phyloP scores from a whole-genome alignment of 2,888 invertebrate genomes.

The Chouioia cunea region DNA sequence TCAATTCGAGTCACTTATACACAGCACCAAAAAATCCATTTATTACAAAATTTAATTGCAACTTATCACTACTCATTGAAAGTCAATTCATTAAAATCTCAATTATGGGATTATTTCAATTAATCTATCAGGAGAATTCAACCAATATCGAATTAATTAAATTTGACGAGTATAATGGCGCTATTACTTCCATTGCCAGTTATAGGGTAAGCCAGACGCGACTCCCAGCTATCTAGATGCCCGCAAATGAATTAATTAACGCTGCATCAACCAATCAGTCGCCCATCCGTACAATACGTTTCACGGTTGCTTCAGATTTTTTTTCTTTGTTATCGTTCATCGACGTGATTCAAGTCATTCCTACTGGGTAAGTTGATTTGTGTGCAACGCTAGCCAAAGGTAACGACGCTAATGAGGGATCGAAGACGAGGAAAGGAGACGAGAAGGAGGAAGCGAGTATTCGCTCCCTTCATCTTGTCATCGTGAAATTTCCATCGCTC shows the following conservation, averaged over 20 bases:
- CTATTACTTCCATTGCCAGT: neutral
- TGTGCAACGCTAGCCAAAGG: slow-evolving; percentile 7
- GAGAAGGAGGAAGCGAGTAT: slow-evolving; percentile 7
- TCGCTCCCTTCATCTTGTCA: slow-evolving; percentile 5
- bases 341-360: too few species aligned
- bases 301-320: slow-evolving; percentile 1
- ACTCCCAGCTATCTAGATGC: too few species aligned
- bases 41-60: neutral
- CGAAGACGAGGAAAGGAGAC: slow-evolving; percentile 4
- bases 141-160: slow-evolving; percentile 22
- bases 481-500: slow-evolving; percentile 24
- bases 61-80: too few species aligned
- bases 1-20: neutral
- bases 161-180: slow-evolving; percentile 8
- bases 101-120: neutral
- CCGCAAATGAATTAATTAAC: slow-evolving; percentile 38
- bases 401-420: slow-evolving; percentile 46
- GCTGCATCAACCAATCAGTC: slow-evolving; percentile 7
- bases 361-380: slow-evolving; percentile 20
- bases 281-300: neutral
- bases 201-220: neutral
- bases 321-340: neutral
- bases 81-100: too few species aligned
- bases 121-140: neutral
- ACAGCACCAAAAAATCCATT: neutral